Conservation (phyloP, 2,113 vertebrate species). For the Lamprotornis superbus region DNA sequence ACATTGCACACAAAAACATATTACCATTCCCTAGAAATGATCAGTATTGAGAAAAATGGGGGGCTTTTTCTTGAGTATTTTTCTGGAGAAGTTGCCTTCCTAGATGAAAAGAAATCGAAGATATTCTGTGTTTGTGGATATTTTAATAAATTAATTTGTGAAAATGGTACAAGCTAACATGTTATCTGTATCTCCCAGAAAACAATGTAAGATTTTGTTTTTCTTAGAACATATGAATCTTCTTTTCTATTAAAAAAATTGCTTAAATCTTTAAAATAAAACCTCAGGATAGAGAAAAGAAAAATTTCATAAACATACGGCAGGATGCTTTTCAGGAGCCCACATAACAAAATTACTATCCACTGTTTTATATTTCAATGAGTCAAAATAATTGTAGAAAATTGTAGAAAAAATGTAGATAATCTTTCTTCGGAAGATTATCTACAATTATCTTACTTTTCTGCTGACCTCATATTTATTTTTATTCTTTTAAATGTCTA, state of each 20-base stretch:
- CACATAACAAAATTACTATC: neutral
- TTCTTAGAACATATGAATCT: neutral
- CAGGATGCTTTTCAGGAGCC: neutral
- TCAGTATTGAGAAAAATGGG: neutral
- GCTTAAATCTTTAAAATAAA: neutral
- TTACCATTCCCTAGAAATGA: neutral
- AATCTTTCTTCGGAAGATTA: neutral
- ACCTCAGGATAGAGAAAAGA: neutral
- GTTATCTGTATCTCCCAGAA: neutral
- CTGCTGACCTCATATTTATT: neutral
- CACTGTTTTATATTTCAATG: neutral
- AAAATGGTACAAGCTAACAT: neutral
- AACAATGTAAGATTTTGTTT: neutral
- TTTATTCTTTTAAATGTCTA: neutral
- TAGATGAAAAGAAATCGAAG: neutral
- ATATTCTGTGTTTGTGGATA: neutral
- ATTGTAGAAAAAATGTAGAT: no score
- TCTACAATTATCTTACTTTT: neutral
- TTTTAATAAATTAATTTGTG: neutral
- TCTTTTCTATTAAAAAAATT: neutral
- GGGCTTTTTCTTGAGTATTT: neutral
- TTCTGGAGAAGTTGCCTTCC: neutral
- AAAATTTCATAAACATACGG: neutral
- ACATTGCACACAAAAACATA: neutral
- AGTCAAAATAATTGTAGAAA: neutral